Percentiles rank a stretch among this genome's conserved stretches.
Conservation (phyloP, 2,888 invertebrate species). For the Ethmia dodecea region DNA sequence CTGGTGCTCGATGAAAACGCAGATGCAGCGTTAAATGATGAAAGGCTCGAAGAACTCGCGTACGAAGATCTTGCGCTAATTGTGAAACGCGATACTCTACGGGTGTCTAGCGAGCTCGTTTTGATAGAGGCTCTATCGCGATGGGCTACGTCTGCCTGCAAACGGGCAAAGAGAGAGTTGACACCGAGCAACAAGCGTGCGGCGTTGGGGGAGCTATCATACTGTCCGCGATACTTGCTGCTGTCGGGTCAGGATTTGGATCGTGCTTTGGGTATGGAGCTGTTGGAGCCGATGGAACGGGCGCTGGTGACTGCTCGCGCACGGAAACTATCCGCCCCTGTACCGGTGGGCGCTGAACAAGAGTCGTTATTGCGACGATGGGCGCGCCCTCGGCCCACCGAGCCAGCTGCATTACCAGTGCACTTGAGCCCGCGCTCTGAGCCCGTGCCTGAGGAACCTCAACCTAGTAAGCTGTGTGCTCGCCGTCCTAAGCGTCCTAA, state of each 20-base stretch:
- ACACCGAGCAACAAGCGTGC: slow-evolving; percentile 63
- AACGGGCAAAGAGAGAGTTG: slow-evolving; percentile 58
- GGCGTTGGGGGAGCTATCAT: slow-evolving; percentile 72
- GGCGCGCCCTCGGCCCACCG: slow-evolving; percentile 57
- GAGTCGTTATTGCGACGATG: slow-evolving; percentile 61
- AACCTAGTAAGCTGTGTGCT: slow-evolving; percentile 51
- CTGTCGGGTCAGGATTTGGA: slow-evolving; percentile 81
- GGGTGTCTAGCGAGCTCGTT: slow-evolving; percentile 79
- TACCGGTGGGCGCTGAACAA: slow-evolving; percentile 66
- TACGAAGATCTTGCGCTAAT: slow-evolving; percentile 81
- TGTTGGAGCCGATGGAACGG: slow-evolving; percentile 67
- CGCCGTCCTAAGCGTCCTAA: slow-evolving; percentile 56
- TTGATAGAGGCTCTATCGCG: slow-evolving; percentile 80
- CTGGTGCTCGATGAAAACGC: slow-evolving; percentile 67
- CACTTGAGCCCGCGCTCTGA: slow-evolving; percentile 62
- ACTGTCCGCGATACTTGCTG: slow-evolving; percentile 81
- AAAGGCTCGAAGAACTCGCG: slow-evolving; percentile 75
- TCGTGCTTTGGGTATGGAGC: slow-evolving; percentile 65
- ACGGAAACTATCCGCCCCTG: slow-evolving; percentile 56
- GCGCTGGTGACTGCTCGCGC: slow-evolving; percentile 61
- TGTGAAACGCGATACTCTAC: slow-evolving; percentile 81
- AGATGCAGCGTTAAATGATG: slow-evolving; percentile 55
- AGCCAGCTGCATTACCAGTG: slow-evolving; percentile 62
- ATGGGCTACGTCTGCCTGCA: slow-evolving; percentile 67
- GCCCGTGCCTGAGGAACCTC: slow-evolving; percentile 45